Evolutionary conservation across 2,888 invertebrate species (phyloP), one percentile per base, ranked within the genome.

Genomic region (Taphrorychus bicolor): DNA sequence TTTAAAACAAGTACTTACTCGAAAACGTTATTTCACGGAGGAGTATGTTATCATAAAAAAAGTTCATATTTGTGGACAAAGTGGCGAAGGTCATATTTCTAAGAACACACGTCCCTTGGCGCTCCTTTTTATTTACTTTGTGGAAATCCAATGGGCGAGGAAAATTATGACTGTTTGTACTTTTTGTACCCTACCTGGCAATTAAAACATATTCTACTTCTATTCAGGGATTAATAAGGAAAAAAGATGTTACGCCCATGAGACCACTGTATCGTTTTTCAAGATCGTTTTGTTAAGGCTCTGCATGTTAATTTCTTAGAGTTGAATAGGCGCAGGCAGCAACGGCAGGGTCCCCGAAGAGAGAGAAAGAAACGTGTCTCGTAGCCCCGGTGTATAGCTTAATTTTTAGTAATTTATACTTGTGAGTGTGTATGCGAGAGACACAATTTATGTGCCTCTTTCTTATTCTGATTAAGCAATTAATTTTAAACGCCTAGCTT

Each of bases 381-480:
- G 49, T 48, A 66, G 59, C 53, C 57, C 49, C 68, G 68, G 21
- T 58, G 59, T 64, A 69, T 64, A 70, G 70, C 70, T 70, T 70
- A 70, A 70, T 70, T 69, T 69, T 69, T 69, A 24, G 69, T 70
- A 70, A 70, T 70, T 70, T 70, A 70, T 70, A 70, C 66, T 61
- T 65, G 69, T 60, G 59, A 23, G 56, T 57, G 59, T 60, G 58
- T 68, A 56, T 64, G 60, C 59, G 64, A 59, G 59, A 60, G 59
- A 49, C 63, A 59, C 54, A 70, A 70, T 70, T 70, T 70, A 70
- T 70, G 70, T 63, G 62, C 59, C 62, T 70, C 70, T 66, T 70
- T 70, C 66, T 70, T 66, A 70, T 70, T 70, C 65, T 70, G 70
- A 70, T 70, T 70, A 66, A 70, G 70, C 70, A 66, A 70, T 70